Conservation (phyloP, 2,888 invertebrate genomes). For the Drosophila buzzatii region DNA sequence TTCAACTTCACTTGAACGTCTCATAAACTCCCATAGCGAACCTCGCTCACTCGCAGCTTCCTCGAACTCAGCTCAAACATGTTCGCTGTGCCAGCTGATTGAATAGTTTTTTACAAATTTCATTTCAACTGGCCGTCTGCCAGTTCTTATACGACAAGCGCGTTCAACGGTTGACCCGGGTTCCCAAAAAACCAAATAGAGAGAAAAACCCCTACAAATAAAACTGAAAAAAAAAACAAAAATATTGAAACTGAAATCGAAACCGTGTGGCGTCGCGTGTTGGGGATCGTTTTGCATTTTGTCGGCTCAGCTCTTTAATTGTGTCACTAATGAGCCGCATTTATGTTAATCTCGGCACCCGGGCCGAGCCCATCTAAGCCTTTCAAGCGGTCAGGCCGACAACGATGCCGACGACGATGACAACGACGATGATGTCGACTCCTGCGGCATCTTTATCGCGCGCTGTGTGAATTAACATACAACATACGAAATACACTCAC, state of each 20-base stretch:
- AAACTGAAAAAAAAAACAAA: constrained; percentile 10
- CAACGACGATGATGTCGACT: constrained; percentile 2
- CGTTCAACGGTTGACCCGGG: constrained; percentile 62
- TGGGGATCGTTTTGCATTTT: constrained; percentile 29
- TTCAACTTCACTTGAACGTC: not conserved
- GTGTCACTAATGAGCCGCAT: constrained; percentile 81
- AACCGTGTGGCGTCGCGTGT: constrained; percentile 22
- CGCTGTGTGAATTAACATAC: constrained; percentile 64
- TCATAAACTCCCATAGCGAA: not conserved
- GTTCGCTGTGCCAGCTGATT: constrained; percentile 55
- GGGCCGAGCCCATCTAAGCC: constrained; percentile 63
- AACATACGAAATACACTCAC: constrained; percentile 47
- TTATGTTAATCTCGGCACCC: constrained; percentile 80
- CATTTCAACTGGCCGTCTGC: constrained; percentile 54
- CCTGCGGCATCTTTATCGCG: constrained; percentile 57
- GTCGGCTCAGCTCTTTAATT: constrained; percentile 69
- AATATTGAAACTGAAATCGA: constrained; percentile 7
- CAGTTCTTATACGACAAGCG: constrained; percentile 75
- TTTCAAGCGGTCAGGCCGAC: constrained; percentile 54
- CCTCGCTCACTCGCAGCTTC: constrained; percentile 43
- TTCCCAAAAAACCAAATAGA: constrained; percentile 18
- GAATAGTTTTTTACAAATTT: constrained; percentile 59
- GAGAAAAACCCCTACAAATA: constrained; percentile 5
- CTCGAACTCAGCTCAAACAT: constrained; percentile 61
- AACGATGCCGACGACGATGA: constrained; percentile 6